Conservation (phyloP, 2,113 vertebrate species). For the Mobula hypostoma region DNA sequence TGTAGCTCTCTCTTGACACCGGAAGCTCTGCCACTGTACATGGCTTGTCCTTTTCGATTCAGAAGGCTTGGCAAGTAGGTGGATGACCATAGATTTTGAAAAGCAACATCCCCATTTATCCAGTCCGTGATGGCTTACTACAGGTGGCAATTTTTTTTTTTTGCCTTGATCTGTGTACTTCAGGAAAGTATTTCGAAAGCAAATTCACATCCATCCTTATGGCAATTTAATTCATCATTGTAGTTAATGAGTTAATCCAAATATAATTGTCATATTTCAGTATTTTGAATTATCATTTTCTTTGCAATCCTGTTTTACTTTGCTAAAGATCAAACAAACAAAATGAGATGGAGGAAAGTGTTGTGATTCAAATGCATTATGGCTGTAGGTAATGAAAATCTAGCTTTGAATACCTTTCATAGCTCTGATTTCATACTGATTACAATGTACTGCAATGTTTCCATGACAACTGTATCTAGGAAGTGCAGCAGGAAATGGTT, state of each 20-base stretch:
- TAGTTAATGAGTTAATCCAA: not conserved
- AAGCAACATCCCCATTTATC: too few relatives aligned
- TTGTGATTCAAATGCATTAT: not conserved
- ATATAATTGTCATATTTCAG: not conserved
- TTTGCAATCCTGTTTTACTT: not conserved
- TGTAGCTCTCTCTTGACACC: too few relatives aligned
- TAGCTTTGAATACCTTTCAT: not conserved
- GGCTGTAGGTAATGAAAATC: not conserved
- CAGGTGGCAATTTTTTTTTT: too few relatives aligned
- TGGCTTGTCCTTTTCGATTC: too few relatives aligned
- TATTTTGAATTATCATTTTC: not conserved
- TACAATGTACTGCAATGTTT: not conserved
- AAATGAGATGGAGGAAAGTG: not conserved
- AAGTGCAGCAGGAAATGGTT: not conserved
- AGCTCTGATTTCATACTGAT: not conserved
- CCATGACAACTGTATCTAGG: conserved; percentile 7
- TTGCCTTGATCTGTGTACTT: not conserved
- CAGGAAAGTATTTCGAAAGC: not conserved
- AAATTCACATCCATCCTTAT: not conserved
- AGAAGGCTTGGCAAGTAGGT: too few relatives aligned
- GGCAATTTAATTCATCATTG: not conserved
- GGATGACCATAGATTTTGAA: too few relatives aligned
- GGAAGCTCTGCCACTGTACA: too few relatives aligned
- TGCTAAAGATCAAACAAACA: not conserved
- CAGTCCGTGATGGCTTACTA: too few relatives aligned